These are phyloP conservation scores for Regulus satrapa DNA, from an alignment of 2,113 vertebrate species.

Conservation along the genomic window DNA sequence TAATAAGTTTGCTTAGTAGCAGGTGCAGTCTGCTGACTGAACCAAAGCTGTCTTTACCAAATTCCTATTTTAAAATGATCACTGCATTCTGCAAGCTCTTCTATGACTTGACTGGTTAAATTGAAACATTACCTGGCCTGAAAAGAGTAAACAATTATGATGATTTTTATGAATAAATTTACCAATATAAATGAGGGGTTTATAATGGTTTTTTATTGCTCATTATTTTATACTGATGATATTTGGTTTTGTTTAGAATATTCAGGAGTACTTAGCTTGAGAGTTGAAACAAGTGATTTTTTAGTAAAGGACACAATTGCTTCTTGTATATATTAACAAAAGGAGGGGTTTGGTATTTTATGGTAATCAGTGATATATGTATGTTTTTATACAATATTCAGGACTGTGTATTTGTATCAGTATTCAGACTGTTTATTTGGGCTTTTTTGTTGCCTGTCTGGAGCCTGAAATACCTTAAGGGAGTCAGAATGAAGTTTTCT, in stretches of 20 bases:
- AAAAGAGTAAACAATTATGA: neutral
- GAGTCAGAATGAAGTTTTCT: neutral
- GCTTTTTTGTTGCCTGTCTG: neutral
- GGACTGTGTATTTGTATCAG: neutral
- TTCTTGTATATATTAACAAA: neutral
- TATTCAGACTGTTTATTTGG: neutral
- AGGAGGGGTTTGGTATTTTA: fast-evolving
- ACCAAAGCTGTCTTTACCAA: neutral
- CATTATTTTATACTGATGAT: neutral
- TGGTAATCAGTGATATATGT: fast-evolving
- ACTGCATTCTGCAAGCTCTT: neutral
- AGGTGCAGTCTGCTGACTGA: neutral
- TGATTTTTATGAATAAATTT: neutral
- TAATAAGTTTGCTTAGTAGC: neutral
- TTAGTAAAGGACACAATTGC: neutral
- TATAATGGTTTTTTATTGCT: neutral
- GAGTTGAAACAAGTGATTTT: neutral
- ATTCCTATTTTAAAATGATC: conserved; percentile 21
- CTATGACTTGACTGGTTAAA: neutral
- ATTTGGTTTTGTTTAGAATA: neutral
- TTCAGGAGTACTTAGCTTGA: neutral
- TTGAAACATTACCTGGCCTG: neutral
- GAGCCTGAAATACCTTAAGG: neutral
- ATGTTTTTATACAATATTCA: neutral
- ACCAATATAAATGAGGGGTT: neutral